Evolutionary conservation across 1,140 invertebrate genomes (phyloP).

Genomic region (Brachystomella parvula): DNA sequence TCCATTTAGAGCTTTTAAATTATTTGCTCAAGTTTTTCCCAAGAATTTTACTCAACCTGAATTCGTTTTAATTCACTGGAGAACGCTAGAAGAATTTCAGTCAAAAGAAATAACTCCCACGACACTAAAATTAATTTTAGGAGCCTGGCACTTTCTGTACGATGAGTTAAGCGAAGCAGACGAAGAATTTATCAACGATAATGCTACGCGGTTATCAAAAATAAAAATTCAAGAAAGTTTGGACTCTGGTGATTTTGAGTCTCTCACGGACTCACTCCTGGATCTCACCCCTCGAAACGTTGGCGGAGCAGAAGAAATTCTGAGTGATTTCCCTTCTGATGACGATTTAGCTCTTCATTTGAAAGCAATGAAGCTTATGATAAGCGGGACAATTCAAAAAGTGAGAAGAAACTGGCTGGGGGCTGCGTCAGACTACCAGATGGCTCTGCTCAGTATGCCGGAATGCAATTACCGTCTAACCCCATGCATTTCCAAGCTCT

Average conservation of each 20-base stretch:
- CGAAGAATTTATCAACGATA: slow-evolving; percentile 13
- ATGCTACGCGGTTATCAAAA: neutral
- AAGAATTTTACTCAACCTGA: slow-evolving; percentile 1
- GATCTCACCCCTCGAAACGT: slow-evolving; percentile 8
- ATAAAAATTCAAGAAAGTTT: neutral
- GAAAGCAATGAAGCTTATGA: slow-evolving; percentile 21
- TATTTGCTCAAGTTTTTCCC: slow-evolving; percentile 10
- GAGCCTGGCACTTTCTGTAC: slow-evolving; percentile 14
- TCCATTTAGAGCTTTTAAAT: slow-evolving; percentile 14
- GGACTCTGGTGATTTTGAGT: slow-evolving; percentile 18
- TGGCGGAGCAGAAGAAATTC: neutral
- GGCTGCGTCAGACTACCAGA: slow-evolving; percentile 22
- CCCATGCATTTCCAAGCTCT: slow-evolving; percentile 23
- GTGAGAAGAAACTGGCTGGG: slow-evolving; percentile 15
- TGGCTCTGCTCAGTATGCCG: slow-evolving; percentile 22
- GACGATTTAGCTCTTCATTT: slow-evolving; percentile 10
- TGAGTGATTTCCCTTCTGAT: neutral
- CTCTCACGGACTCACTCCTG: slow-evolving; percentile 8
- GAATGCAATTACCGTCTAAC: slow-evolving; percentile 23
- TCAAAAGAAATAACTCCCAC: neutral
- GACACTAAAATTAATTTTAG: slow-evolving; percentile 8
- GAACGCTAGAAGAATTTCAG: neutral
- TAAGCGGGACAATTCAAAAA: slow-evolving; percentile 23
- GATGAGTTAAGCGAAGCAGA: slow-evolving; percentile 8
- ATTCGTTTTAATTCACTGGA: slow-evolving; percentile 12